Base-by-base conservation (phyloP, 1,140 invertebrate genomes). In the Colletes gigas region DNA sequence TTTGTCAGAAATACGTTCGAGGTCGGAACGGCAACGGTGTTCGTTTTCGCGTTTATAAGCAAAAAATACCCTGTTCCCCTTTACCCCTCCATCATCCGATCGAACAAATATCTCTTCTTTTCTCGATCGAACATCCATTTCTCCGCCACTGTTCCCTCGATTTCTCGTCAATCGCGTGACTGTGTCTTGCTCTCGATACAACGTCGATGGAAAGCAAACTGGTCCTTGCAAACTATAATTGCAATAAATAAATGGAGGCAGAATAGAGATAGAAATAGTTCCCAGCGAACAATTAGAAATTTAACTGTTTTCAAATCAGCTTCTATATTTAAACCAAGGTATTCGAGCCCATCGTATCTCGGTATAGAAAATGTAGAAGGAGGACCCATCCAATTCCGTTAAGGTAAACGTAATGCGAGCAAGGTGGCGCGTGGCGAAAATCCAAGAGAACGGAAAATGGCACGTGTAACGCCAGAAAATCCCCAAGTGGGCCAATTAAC, bases 401-500 rank as follows among this genome's bases (percentile, higher is more conserved):
- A 52, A 21, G 17, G 10, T 10, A 50, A 62, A 52, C 47, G 47
- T 78, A n/a, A 41, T 47, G 21, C 14, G 17, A 14, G 41, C 10
- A 17, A 67, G 41, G n/a, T 47, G 69, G 65, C 78, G 67, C 78
- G 63, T 80, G 78, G 63, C 71, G 62, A 6, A 14, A 68, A 73
- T 44, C 47, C n/a, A 30, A 21, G 62, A 21, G 55, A 72, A 66
- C 30, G 62, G 78, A 68, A 81, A 80, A 79, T 57, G 69, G 78
- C 79, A 84, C 82, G 82, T 77, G 79, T 84, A 81, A 66, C 44
- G 41, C 60, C 63, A 73, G 83, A 59, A 81, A 86, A 86, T 84
- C 79, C 84, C 84, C 79, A 80, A 71, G 79, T 84, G 84, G 73
- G 60, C 68, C 84, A 86, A 86, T 84, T 83, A 86, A 79, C 78